These are phyloP conservation scores for Drosophila differens DNA, from an alignment of 2,888 invertebrate genomes.

Conservation along the genomic window DNA sequence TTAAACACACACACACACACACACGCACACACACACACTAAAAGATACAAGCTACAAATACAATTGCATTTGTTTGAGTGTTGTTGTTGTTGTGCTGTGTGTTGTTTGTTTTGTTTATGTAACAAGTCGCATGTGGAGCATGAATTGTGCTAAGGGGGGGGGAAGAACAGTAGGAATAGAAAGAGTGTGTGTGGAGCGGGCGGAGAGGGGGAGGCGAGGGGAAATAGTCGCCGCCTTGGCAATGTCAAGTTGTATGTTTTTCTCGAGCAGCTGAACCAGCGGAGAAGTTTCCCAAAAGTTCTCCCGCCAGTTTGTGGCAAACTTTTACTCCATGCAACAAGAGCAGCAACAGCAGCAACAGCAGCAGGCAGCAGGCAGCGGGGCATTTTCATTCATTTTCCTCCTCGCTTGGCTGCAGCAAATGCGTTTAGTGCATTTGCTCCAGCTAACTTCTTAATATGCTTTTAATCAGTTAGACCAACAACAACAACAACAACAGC, in stretches of 20 bases:
- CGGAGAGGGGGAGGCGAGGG: neutral
- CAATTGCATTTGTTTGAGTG: constrained; percentile 40
- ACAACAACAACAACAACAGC: constrained; percentile 20
- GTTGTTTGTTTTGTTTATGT: constrained; percentile 38
- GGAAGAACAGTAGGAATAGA: neutral
- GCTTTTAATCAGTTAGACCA: constrained; percentile 73
- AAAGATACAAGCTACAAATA: constrained; percentile 51
- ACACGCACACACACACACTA: constrained; percentile 14
- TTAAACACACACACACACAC: constrained; percentile 43
- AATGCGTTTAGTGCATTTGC: constrained; percentile 63
- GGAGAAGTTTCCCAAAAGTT: constrained; percentile 34
- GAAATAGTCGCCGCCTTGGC: constrained; percentile 8
- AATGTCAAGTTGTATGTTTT: constrained; percentile 58
- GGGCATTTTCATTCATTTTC: constrained; percentile 39
- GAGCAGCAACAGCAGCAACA: neutral
- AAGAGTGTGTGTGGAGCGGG: neutral
- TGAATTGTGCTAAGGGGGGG: constrained; percentile 7
- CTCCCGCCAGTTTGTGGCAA: constrained; percentile 20
- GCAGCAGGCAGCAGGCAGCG: neutral
- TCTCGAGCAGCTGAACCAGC: constrained; percentile 17
- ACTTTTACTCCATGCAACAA: constrained; percentile 32
- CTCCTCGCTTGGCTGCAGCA: constrained; percentile 27
- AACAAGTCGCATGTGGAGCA: constrained; percentile 50
- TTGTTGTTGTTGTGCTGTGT: constrained; percentile 20
- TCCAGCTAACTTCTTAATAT: constrained; percentile 73